Evolutionary conservation across 2,888 invertebrate species (phyloP), one percentile per base, ranked within the genome.

Genomic region (Epistrophe grossulariae): DNA sequence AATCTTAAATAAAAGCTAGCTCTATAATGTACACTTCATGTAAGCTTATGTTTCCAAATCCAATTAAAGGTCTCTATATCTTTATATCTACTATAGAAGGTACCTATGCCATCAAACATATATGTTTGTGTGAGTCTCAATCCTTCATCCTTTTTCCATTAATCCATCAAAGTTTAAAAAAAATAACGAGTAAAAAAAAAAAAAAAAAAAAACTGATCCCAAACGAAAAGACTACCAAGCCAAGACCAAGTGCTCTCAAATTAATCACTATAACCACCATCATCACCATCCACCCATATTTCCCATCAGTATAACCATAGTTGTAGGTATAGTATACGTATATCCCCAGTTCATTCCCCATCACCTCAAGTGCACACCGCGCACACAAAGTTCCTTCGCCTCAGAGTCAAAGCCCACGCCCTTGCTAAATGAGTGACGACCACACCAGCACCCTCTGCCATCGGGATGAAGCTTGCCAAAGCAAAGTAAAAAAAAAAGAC

Each of bases 351-450:
- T 60, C 59, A 55, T 68, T 68, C 62, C 52, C 68, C 78, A 66
- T 64, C 64, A 73, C 77, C 81, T 48, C 59, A 55, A 59, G 64
- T 50, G 68, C 40, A 45, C 79, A 64, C 15, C 70, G 64, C 72
- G 52, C 79, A 74, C 57, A 71, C 74, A 82, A 85, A 85, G 82
- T 87, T 87, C 79, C 79, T 72, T 83, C 71, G 87, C 87, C 83
- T 57, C 52, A 82, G 15, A 68, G 87, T 83, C 87, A 87, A 83
- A 87, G 83, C 87, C 87, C 87, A 87, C 87, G 87, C 87, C 87
- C 87, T 87, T 83, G 59, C 79, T 83, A 83, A 87, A 87, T 87
- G 79, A 87, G 76, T 83, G 76, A 83, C 82, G 82, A 83, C 82
- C 77, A 73, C n/a, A 45, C 60, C 48, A 62, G 17, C 57, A 59